These are phyloP conservation scores for Channa argus DNA, from an alignment of 2,113 vertebrate species.

Conservation along the genomic window DNA sequence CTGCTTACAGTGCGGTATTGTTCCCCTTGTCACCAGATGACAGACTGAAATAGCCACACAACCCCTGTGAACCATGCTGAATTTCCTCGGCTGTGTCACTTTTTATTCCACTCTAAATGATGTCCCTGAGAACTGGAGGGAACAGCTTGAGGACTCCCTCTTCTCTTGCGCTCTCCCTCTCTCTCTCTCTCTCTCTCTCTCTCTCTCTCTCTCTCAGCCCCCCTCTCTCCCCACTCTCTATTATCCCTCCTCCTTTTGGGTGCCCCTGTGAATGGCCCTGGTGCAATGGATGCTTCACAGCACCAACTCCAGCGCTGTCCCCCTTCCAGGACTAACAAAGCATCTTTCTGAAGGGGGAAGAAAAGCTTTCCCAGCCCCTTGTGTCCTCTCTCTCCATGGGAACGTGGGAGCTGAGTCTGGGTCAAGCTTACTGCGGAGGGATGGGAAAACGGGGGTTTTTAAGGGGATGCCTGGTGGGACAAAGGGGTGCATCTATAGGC, in stretches of 20 bases:
- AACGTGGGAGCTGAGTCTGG: constrained; percentile 87
- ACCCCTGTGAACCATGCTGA: constrained; percentile 21
- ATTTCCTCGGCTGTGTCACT: constrained; percentile 62
- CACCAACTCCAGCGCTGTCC: constrained; percentile 89
- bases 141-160: constrained; percentile 56
- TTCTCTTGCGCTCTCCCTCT: too few relatives aligned
- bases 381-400: constrained; percentile 91
- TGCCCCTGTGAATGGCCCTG: constrained; percentile 84
- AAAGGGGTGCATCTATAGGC: constrained; percentile 76
- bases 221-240: constrained; percentile 57
- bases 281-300: constrained; percentile 86
- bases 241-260: constrained; percentile 74
- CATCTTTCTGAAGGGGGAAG: constrained; percentile 91
- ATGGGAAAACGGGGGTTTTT: constrained; percentile 78
- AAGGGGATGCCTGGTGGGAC: constrained; percentile 67
- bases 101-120: constrained; percentile 73
- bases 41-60: constrained; percentile 20
- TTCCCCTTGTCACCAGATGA: constrained; percentile 37
- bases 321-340: constrained; percentile 96
- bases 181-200: neutral
- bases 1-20: constrained; percentile 38
- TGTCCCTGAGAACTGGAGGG: constrained; percentile 71
- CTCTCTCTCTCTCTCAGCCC: constrained; percentile 55
- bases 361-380: constrained; percentile 89
- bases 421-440: constrained; percentile 87